A percentile compares a stretch with the other conserved stretches of the same genome.
phyloP scores from a whole-genome alignment of 2,888 invertebrate species.

The Tyria jacobaeae region DNA sequence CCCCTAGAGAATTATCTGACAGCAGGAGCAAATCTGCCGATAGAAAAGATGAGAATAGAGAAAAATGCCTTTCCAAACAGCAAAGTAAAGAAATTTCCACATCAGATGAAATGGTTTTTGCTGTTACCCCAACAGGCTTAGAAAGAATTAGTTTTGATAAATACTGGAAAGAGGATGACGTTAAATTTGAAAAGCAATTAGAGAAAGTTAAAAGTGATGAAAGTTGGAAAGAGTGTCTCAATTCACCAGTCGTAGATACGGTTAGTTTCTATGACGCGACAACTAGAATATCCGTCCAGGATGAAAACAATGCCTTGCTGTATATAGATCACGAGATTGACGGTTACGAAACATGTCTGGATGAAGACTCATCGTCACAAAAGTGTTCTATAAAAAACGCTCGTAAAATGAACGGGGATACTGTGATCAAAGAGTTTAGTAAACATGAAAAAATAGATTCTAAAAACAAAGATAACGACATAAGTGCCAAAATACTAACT shows the following conservation, averaged over 20 bases:
- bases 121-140: conserved; percentile 82
- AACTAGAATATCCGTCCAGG: conserved; percentile 74
- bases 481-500: conserved; percentile 67
- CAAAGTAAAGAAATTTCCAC: conserved; percentile 84
- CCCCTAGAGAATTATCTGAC: conserved; percentile 73
- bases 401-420: conserved; percentile 76
- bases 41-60: conserved; percentile 56
- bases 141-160: conserved; percentile 84
- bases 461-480: conserved; percentile 74
- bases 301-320: conserved; percentile 73
- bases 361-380: conserved; percentile 83
- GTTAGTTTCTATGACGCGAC: conserved; percentile 67
- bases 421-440: conserved; percentile 75
- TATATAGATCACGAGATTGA: conserved; percentile 84
- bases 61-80: conserved; percentile 74
- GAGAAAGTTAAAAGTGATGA: conserved; percentile 76
- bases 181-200: conserved; percentile 58
- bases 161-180: conserved; percentile 78
- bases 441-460: conserved; percentile 76
- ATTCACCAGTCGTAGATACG: conserved; percentile 70
- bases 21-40: conserved; percentile 71
- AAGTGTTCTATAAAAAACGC: conserved; percentile 71
- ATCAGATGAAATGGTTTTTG: conserved; percentile 85
- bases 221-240: conserved; percentile 79
- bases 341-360: conserved; percentile 88